Conservation (phyloP, 2,113 vertebrate genomes). For the Sebastes fasciatus region DNA sequence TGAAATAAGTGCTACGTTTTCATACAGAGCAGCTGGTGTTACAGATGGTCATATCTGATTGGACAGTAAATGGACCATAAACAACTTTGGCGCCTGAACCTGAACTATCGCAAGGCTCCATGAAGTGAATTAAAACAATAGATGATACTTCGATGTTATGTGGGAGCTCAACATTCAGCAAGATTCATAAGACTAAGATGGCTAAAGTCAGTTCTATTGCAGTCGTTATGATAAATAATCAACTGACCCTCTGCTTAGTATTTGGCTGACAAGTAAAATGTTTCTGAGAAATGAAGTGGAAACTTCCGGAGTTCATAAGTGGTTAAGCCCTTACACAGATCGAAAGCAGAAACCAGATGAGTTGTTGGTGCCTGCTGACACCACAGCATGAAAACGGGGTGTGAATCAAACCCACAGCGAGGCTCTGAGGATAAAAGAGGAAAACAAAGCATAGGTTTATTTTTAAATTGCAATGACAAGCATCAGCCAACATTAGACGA, state of each 20-base stretch:
- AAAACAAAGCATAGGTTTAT: not conserved
- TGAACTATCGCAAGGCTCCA: not conserved
- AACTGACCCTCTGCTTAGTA: not conserved
- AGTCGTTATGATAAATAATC: not conserved
- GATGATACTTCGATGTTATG: not conserved
- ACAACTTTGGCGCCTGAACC: not conserved
- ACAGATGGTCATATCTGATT: not conserved
- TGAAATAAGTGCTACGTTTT: not conserved
- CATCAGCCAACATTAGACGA: not conserved
- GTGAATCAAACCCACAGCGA: not conserved
- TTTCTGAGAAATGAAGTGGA: slow-evolving; percentile 7
- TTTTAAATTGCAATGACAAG: not conserved
- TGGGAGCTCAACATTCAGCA: not conserved
- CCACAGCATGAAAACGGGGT: not conserved
- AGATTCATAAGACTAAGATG: not conserved
- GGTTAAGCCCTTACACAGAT: not conserved
- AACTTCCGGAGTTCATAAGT: not conserved
- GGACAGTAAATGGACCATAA: not conserved
- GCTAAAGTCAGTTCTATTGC: not conserved
- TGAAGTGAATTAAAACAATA: not conserved
- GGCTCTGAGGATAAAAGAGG: not conserved
- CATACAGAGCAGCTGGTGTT: too few species aligned
- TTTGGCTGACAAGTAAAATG: not conserved
- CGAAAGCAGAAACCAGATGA: not conserved
- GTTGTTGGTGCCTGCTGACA: not conserved